Base-by-base conservation (phyloP, 2,113 vertebrate species). In the Lonchura striata region DNA sequence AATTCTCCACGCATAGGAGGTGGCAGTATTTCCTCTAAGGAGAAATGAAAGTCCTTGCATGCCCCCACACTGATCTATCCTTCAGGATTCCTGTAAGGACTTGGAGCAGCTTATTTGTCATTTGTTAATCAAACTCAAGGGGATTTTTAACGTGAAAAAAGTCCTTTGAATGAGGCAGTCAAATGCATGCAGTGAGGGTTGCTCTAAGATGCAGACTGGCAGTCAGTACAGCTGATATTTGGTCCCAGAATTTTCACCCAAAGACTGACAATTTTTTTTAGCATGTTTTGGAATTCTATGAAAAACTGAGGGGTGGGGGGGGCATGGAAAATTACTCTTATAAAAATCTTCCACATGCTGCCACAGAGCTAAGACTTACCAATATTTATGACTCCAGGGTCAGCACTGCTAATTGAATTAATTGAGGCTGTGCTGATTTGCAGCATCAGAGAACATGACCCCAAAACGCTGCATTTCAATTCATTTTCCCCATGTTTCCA, bases 261-360 rank as follows among this genome's bases (percentile, higher is more conserved):
- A 76, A 77, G 15, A 57, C 19, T 61, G 28, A 52, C 24, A 50
- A n/a, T 1, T 27, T 10, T 56, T 35, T 46, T 56, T 42, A 39
- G 11, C 9, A 33, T 68, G 68, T 72, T 6, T 90, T 82, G 10
- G 8, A 88, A 71, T 57, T 31, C 13, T 57, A 3, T 25, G 21
- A 75, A 85, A 75, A 84, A 8, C 0, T 0, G 1, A 3, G 5
- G 19, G 2, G 10, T 5, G 42, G 13, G 4, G 18, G 7, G 18
- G 28, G 6, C 4, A 5, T 9, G 5, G 8, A 16, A 12, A 56
- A 41, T 13, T 41, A 16, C 1, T 56, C 17, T 60, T 79, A 72
- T 76, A 25, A 88, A 79, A 82, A 65, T 63, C 23, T 66, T 65
- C n/a, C 25, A 3, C 30, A 24, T 28, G 22, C 18, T 57, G 27